Percentiles rank a stretch among this genome's conserved stretches.
phyloP scores from a whole-genome alignment of 30 jellyfish, hydroid and myxozoan species.

The Turritopsis rubra region DNA sequence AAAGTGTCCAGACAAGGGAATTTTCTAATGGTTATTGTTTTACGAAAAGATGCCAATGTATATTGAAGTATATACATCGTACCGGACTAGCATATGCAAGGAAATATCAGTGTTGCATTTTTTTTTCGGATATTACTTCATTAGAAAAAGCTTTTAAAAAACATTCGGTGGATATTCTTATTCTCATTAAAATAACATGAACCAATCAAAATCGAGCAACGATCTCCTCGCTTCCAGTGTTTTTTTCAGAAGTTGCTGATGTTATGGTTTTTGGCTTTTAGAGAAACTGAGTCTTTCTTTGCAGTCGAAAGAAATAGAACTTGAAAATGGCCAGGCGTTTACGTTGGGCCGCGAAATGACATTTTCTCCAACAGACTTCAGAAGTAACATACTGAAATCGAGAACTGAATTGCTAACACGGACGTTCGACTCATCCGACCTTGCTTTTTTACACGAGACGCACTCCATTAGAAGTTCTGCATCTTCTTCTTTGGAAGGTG shows the following conservation, averaged over 20 bases:
- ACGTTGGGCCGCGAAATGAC: not conserved
- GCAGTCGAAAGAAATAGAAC: not conserved
- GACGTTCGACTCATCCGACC: not conserved
- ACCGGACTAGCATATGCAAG: too few relatives aligned
- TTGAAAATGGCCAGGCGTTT: not conserved
- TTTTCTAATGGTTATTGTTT: too few relatives aligned
- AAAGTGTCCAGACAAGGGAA: too few relatives aligned
- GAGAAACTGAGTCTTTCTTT: not conserved
- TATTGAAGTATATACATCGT: too few relatives aligned
- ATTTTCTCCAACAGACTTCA: not conserved
- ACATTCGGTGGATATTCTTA: too few relatives aligned
- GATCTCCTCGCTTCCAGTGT: not conserved
- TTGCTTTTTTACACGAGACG: not conserved
- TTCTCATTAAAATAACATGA: too few relatives aligned
- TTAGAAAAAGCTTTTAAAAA: too few relatives aligned
- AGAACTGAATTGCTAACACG: conserved; percentile 4
- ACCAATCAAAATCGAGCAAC: not conserved
- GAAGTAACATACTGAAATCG: conserved; percentile 9
- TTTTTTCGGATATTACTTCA: too few relatives aligned
- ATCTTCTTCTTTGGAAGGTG: not conserved
- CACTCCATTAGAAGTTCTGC: not conserved
- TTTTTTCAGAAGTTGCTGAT: too few relatives aligned
- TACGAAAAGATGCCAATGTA: too few relatives aligned
- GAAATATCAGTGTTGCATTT: too few relatives aligned
- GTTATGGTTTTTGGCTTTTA: not conserved